phyloP scores from a whole-genome alignment of 1,140 invertebrate genomes.

The Pogonomyrmex barbatus region DNA sequence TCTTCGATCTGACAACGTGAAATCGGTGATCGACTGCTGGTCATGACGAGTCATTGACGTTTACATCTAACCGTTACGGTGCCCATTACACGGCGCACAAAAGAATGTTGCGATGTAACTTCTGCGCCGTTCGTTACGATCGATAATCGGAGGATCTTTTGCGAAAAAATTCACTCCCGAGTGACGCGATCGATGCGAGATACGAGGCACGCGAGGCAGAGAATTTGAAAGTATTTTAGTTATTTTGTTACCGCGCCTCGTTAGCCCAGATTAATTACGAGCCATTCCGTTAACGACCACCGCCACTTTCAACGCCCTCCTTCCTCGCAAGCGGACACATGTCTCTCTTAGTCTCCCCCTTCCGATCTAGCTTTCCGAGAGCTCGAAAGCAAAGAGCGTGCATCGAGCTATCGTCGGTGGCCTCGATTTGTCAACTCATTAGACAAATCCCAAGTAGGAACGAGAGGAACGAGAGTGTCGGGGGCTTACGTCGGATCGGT shows the following conservation, averaged over 20 bases:
- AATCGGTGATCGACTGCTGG: slow-evolving; percentile 69
- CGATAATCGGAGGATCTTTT: neutral
- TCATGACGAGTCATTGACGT: slow-evolving; percentile 61
- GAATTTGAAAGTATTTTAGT: slow-evolving; percentile 63
- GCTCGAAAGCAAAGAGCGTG: slow-evolving; percentile 42
- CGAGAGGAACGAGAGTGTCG: slow-evolving; percentile 58
- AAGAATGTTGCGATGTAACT: slow-evolving; percentile 54
- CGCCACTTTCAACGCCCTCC: slow-evolving; percentile 78
- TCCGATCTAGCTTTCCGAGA: slow-evolving; percentile 11
- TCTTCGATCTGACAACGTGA: slow-evolving; percentile 68
- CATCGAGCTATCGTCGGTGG: slow-evolving; percentile 66
- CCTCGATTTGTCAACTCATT: slow-evolving; percentile 78
- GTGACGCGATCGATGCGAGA: neutral
- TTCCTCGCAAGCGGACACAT: neutral
- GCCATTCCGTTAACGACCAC: slow-evolving; percentile 70
- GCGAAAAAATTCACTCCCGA: slow-evolving; percentile 32
- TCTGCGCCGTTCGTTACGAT: slow-evolving; percentile 9
- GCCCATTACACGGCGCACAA: slow-evolving; percentile 41
- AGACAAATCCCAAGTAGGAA: slow-evolving; percentile 77
- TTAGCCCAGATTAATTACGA: slow-evolving; percentile 77
- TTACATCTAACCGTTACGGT: slow-evolving; percentile 30
- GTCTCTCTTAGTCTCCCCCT: slow-evolving; percentile 42
- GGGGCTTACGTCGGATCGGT: slow-evolving; percentile 60
- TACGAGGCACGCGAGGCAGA: neutral
- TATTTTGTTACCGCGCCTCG: slow-evolving; percentile 67